Percentiles rank a stretch among this genome's conserved stretches.
These are phyloP conservation scores for Pterophyllum scalare DNA, from an alignment of 2,113 vertebrate species.

Conservation along the genomic window DNA sequence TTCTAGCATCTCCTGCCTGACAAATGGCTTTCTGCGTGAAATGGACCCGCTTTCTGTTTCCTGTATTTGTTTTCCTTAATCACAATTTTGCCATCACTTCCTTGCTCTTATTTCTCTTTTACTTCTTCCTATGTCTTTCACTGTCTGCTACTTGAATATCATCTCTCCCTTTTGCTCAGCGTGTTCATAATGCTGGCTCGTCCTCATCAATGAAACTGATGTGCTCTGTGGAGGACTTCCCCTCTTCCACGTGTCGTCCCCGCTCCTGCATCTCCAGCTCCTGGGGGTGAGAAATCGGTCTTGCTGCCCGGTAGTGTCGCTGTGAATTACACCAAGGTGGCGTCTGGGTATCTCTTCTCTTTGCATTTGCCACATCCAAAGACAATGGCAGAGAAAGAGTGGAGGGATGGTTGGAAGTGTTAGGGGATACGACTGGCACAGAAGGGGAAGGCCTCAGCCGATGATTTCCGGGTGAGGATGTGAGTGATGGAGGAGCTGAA, in stretches of 20 bases:
- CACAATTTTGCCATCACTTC: background rate
- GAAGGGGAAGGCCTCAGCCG: conserved; percentile 32
- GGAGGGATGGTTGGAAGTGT: conserved; percentile 51
- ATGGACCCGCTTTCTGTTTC: background rate
- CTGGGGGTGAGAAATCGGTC: conserved; percentile 36
- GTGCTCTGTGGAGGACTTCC: conserved; percentile 69
- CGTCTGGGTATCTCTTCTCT: conserved; percentile 34
- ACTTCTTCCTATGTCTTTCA: background rate
- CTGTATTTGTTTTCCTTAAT: background rate
- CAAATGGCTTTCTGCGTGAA: background rate
- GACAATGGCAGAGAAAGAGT: conserved; percentile 60
- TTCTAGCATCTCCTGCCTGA: background rate
- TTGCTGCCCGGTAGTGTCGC: conserved; percentile 7
- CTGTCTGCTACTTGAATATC: conserved; percentile 31
- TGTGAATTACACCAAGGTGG: conserved; percentile 52
- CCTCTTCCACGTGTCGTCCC: conserved; percentile 45
- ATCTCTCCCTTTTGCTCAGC: background rate
- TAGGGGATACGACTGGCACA: conserved; percentile 4
- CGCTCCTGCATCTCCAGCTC: conserved; percentile 83
- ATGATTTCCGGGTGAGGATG: conserved; percentile 71
- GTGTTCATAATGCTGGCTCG: conserved; percentile 77
- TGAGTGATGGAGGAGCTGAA: conserved; percentile 77
- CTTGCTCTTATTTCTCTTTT: conserved; percentile 4
- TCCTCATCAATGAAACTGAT: conserved; percentile 86
- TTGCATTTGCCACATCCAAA: conserved; percentile 57